phyloP scores from a whole-genome alignment of 2,113 vertebrate species.

The Poicephalus meyeri region DNA sequence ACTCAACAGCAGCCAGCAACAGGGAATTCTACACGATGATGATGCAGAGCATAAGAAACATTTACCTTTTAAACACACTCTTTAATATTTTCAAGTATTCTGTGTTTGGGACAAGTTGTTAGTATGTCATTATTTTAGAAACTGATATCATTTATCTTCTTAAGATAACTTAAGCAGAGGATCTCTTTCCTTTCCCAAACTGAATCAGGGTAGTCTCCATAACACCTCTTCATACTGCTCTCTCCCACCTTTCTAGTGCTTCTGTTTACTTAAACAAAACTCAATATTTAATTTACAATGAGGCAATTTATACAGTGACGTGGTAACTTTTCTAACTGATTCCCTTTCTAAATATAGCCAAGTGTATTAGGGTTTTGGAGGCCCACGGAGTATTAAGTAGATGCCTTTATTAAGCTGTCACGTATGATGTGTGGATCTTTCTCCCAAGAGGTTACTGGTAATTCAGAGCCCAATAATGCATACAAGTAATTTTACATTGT shows the following conservation, averaged over 20 bases:
- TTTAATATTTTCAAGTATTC: neutral
- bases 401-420: slow-evolving; percentile 18
- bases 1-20: neutral
- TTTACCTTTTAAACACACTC: neutral
- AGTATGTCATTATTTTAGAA: neutral
- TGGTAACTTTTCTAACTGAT: neutral
- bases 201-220: neutral
- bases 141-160: neutral
- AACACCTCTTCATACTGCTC: neutral
- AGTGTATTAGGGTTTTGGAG: neutral
- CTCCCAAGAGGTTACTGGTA: neutral
- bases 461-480: slow-evolving; percentile 39
- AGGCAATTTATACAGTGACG: neutral
- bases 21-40: neutral
- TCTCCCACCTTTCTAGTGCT: neutral
- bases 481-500: slow-evolving; percentile 24
- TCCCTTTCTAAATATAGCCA: neutral
- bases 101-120: neutral
- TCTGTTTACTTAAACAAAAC: neutral
- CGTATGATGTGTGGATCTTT: neutral
- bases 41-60: neutral
- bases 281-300: neutral
- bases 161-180: neutral
- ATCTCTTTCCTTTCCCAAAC: neutral
- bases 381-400: neutral